Evolutionary conservation across 2,113 vertebrate species (phyloP).

Genomic region (Lontra canadensis): DNA sequence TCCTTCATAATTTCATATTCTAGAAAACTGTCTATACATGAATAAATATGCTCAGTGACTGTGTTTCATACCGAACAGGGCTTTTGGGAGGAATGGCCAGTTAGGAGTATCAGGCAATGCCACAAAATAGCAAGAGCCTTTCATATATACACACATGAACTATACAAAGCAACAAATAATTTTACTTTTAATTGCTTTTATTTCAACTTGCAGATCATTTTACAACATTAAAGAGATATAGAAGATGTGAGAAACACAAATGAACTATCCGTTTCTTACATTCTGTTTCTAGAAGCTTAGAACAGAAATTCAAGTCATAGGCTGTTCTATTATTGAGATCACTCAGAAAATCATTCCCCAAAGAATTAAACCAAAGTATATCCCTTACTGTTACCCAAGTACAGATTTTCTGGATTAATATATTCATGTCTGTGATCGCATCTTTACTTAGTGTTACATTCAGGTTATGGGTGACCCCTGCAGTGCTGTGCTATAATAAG

Average conservation of each 20-base stretch:
- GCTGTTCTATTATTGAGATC: background rate
- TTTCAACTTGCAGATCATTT: background rate
- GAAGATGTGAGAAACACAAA: background rate
- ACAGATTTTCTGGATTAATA: background rate
- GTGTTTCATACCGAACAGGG: constrained; percentile 52
- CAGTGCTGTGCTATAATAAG: background rate
- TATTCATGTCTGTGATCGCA: background rate
- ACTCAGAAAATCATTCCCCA: background rate
- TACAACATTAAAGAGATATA: background rate
- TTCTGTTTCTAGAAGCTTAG: background rate
- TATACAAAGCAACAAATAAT: background rate
- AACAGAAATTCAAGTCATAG: background rate
- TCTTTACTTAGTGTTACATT: background rate
- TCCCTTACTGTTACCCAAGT: background rate
- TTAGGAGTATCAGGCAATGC: constrained; percentile 34
- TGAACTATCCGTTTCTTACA: background rate
- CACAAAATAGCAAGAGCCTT: background rate
- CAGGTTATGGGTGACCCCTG: background rate
- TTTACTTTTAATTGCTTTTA: background rate
- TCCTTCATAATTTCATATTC: constrained; percentile 63
- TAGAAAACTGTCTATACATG: constrained; percentile 75
- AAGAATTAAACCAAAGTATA: background rate
- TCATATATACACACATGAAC: background rate
- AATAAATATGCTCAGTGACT: constrained; percentile 67
- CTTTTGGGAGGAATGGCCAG: constrained; percentile 62